These are phyloP conservation scores for Pandemis heparana DNA, from an alignment of 2,888 invertebrate genomes.

Conservation along the genomic window DNA sequence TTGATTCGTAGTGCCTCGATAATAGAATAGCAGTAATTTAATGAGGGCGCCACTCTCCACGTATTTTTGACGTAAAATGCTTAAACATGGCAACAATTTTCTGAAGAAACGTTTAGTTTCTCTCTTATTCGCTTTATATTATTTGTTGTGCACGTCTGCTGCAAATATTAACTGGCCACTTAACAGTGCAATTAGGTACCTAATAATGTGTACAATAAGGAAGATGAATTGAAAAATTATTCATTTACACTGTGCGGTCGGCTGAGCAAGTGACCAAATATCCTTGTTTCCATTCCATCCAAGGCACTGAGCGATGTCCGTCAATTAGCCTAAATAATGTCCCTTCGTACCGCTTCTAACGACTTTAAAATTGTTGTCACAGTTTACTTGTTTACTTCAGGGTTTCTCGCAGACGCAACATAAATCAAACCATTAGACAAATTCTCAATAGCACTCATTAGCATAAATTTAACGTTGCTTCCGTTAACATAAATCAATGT, in stretches of 20 bases:
- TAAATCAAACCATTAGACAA: not conserved
- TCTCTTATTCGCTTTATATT: too few species aligned
- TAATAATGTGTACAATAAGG: not conserved
- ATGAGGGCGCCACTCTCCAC: too few species aligned
- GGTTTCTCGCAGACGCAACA: not conserved
- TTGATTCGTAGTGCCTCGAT: too few species aligned
- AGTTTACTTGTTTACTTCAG: slow-evolving; percentile 20
- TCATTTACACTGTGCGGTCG: not conserved
- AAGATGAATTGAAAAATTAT: not conserved
- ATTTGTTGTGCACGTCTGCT: not conserved
- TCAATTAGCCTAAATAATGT: slow-evolving; percentile 37
- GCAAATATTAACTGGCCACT: not conserved
- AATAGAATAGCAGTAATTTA: too few species aligned
- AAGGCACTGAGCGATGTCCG: slow-evolving; percentile 22
- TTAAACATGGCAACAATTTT: too few species aligned
- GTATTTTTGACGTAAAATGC: too few species aligned
- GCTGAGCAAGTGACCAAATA: not conserved
- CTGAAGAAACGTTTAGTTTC: too few species aligned
- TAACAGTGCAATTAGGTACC: not conserved
- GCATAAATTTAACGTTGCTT: not conserved
- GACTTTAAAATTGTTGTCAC: slow-evolving; percentile 33
- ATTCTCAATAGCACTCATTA: not conserved
- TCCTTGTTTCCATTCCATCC: slow-evolving; percentile 1
- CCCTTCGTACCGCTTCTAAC: slow-evolving; percentile 21
- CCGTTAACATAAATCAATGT: not conserved